Percentiles rank a stretch among this genome's conserved stretches.
phyloP scores from a whole-genome alignment of 2,888 invertebrate genomes.

The Eucriotettix oculatus region DNA sequence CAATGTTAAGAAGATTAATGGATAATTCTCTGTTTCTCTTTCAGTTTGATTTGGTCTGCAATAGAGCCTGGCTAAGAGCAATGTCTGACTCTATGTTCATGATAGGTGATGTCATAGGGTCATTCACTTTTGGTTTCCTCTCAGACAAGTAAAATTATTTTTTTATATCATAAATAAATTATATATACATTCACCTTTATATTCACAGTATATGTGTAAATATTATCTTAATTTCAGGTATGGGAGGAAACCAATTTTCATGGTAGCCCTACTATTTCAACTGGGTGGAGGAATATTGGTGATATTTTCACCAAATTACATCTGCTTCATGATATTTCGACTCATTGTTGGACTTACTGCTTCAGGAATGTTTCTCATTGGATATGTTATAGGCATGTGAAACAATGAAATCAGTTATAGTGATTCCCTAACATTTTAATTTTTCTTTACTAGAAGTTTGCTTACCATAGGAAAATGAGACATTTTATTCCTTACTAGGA shows the following conservation, averaged over 20 bases:
- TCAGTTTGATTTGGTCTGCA: conserved; percentile 51
- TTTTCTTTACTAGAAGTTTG: too few species aligned
- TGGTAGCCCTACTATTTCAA: conserved; percentile 49
- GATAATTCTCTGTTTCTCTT: conserved; percentile 15
- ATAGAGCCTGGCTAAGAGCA: conserved; percentile 40
- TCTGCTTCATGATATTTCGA: conserved; percentile 45
- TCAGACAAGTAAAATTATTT: conserved; percentile 36
- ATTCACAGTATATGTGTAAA: too few species aligned
- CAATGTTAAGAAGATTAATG: too few species aligned
- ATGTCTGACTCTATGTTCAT: conserved; percentile 50
- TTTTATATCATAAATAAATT: not conserved
- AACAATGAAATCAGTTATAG: not conserved
- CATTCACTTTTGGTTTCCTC: conserved; percentile 51
- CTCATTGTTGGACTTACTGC: conserved; percentile 53
- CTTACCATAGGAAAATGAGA: too few species aligned
- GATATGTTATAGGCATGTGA: conserved; percentile 52
- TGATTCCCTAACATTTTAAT: too few species aligned
- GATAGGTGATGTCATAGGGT: conserved; percentile 54
- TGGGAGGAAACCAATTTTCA: conserved; percentile 55
- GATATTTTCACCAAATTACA: conserved; percentile 48
- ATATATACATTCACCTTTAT: too few species aligned
- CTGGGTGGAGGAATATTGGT: conserved; percentile 47
- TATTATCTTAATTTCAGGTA: conserved; percentile 25
- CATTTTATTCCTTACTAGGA: too few species aligned
- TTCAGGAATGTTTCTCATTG: conserved; percentile 58